phyloP scores from a whole-genome alignment of 2,113 vertebrate genomes.

The Dolichallabes microphthalmus region DNA sequence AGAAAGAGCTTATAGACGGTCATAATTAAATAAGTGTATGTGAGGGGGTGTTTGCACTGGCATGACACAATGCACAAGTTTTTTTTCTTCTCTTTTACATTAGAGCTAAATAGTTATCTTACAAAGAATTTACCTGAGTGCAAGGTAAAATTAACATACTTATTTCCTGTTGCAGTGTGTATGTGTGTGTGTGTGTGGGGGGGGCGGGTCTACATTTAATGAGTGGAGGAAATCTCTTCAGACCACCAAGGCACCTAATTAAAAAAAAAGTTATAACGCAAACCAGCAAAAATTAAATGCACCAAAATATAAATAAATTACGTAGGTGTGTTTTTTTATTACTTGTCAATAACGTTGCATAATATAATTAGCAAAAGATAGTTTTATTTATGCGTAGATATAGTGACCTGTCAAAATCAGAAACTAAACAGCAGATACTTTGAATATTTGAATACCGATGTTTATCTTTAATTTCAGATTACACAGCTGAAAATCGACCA shows the following conservation, averaged over 20 bases:
- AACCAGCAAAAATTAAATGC: background rate
- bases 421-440: background rate
- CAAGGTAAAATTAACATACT: background rate
- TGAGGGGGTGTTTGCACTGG: background rate
- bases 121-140: background rate
- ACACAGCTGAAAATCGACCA: slow-evolving; percentile 99
- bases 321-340: background rate
- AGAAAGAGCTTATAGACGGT: background rate
- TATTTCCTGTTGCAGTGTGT: too few species aligned
- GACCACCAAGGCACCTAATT: background rate
- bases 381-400: background rate
- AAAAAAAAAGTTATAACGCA: background rate
- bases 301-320: background rate
- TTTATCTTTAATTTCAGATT: slow-evolving; percentile 76
- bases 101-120: background rate
- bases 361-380: background rate
- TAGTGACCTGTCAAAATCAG: background rate
- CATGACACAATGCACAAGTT: background rate
- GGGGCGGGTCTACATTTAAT: slow-evolving; percentile 26
- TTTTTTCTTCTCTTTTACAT: background rate
- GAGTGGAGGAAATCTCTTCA: slow-evolving; percentile 33
- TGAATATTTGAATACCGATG: background rate
- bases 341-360: background rate
- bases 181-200: background rate
- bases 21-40: slow-evolving; percentile 3